Percentiles rank a stretch among this genome's conserved stretches.
These are phyloP conservation scores for Fistularia commersonii DNA, from an alignment of 2,797 vertebrate genomes.

Conservation along the genomic window DNA sequence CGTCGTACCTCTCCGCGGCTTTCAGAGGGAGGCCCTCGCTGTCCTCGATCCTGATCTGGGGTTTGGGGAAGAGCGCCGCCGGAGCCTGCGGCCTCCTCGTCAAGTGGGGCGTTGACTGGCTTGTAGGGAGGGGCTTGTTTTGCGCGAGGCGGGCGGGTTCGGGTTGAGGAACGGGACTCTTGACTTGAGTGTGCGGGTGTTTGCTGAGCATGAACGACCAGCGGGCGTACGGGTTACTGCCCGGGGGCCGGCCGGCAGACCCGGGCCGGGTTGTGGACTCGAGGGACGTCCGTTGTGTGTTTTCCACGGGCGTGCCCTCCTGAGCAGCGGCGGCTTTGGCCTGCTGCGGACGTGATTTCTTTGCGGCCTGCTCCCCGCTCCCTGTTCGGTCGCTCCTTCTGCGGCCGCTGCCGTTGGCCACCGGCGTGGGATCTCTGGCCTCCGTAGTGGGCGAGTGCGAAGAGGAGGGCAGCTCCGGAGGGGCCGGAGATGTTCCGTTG, in stretches of 20 bases:
- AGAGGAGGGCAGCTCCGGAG: background rate
- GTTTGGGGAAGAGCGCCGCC: slow-evolving; percentile 7
- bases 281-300: background rate
- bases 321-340: background rate
- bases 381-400: too few relatives aligned
- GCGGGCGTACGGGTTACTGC: slow-evolving; percentile 11
- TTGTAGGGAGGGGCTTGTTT: slow-evolving; percentile 18
- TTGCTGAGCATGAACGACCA: slow-evolving; percentile 55
- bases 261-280: slow-evolving; percentile 14
- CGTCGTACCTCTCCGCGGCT: slow-evolving; percentile 82
- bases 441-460: background rate
- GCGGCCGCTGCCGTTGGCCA: too few relatives aligned
- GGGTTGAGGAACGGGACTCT: background rate
- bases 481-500: background rate
- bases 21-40: slow-evolving; percentile 64
- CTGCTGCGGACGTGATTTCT: background rate
- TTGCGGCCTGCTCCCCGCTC: too few relatives aligned
- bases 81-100: slow-evolving; percentile 9
- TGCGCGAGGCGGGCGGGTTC: background rate
- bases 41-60: slow-evolving; percentile 33
- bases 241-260: background rate
- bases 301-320: background rate
- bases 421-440: too few relatives aligned
- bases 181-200: slow-evolving; percentile 21
- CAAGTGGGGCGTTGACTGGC: slow-evolving; percentile 44